Base-by-base conservation (phyloP, 2,888 invertebrate genomes). In the Sarcophaga carnaria region DNA sequence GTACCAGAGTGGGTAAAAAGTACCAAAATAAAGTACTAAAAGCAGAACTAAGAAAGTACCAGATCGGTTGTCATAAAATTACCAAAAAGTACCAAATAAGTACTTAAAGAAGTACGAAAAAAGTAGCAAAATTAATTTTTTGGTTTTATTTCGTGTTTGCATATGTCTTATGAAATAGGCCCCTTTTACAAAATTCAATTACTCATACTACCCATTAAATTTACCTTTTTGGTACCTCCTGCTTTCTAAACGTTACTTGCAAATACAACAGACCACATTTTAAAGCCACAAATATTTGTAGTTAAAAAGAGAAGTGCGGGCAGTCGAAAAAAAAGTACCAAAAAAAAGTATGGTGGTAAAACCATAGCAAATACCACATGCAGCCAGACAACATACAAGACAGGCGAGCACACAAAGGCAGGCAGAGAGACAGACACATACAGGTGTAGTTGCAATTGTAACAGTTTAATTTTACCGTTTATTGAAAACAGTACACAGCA, bases 251-350 rank as follows among this genome's bases (percentile, higher is more conserved):
- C 3, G 22, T 22, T 37, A 22, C 69, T 69, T 83, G 79, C 47
- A 77, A 77, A 85, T 67, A 69, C 71, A 63, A 85, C 77, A 74
- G 72, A 77, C 77, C 67, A 80, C 71, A 37, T 75, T 80, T 77
- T 12, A 62, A 63, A 77, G 59, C 77, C 80, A 77, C 77, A 85
- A 80, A 77, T 85, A 85, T 85, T 80, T 85, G 76, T 20, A 70
- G 25, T 45, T 62, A 77, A 74, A 59, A 67, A 45, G 17, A 54
- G 20, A 47, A 67, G 27, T 37, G 10, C 22, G 59, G 6, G 27
- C 47, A 71, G 11, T n/a, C 60, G 49, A 11, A 63, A 20, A 64
- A 54, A 71, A 62, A 64, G 25, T n/a, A 49, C 6, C 62, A 45
- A 37, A 37, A 45, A 37, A 37, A 10, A 37, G 10, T 37, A 10